A percentile compares a stretch with the other conserved stretches of the same genome.
These are phyloP conservation scores for Amiota communis DNA, from an alignment of 2,888 invertebrate species.

Conservation along the genomic window DNA sequence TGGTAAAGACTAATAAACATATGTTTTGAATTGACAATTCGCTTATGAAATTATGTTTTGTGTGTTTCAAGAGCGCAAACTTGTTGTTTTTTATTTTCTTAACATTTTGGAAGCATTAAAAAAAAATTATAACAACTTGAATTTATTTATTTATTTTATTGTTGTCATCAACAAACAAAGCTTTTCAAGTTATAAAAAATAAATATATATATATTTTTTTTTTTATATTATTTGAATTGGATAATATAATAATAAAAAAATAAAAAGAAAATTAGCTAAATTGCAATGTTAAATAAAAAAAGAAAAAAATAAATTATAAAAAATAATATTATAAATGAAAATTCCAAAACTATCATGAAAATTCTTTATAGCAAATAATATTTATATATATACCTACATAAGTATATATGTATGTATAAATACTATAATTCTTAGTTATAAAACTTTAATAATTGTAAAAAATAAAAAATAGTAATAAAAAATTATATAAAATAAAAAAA, in stretches of 20 bases:
- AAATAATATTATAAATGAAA: constrained; percentile 41
- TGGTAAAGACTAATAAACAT: no score
- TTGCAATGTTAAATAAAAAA: constrained; percentile 50
- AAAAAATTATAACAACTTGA: no score
- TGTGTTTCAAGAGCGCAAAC: no score
- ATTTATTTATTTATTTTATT: no score
- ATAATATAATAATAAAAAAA: constrained; percentile 34
- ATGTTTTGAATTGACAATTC: no score
- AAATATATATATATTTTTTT: no score
- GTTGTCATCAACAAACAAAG: no score
- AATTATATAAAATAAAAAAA: constrained; percentile 45
- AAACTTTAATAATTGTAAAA: constrained; percentile 23
- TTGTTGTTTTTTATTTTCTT: no score
- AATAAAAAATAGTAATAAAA: constrained; percentile 34
- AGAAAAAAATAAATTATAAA: constrained; percentile 41
- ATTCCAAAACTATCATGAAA: constrained; percentile 22
- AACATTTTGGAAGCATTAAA: no score
- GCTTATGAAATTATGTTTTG: no score
- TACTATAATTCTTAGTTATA: constrained; percentile 37
- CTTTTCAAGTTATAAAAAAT: no score
- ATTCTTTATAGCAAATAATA: constrained; percentile 31
- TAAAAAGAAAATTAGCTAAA: constrained; percentile 39
- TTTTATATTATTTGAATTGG: constrained; percentile 22
- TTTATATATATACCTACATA: background rate
- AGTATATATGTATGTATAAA: constrained; percentile 32